phyloP scores from a whole-genome alignment of 2,797 vertebrate species.

The Odontamblyopus rebecca region DNA sequence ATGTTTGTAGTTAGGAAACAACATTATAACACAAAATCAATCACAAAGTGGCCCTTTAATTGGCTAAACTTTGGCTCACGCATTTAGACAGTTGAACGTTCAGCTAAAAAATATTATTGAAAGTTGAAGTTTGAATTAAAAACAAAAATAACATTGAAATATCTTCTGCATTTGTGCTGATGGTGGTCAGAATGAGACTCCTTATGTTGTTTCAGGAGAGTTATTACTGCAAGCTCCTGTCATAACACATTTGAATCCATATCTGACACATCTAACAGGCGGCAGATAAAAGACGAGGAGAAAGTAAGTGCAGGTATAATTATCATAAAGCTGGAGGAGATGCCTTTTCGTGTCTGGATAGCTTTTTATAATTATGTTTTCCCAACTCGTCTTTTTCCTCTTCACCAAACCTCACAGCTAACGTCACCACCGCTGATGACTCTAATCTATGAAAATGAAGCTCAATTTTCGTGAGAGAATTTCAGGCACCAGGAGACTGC shows the following conservation, averaged over 20 bases:
- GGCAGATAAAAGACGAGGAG: slow-evolving; percentile 32
- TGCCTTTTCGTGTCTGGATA: slow-evolving; percentile 28
- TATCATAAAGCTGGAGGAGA: slow-evolving; percentile 55
- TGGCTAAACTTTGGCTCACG: too few relatives aligned
- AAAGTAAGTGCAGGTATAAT: slow-evolving; percentile 22
- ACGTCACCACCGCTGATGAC: slow-evolving; percentile 41
- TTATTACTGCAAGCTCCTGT: not conserved
- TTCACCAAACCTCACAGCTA: slow-evolving; percentile 40
- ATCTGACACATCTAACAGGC: slow-evolving; percentile 7
- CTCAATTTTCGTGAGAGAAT: slow-evolving; percentile 37
- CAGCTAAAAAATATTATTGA: too few relatives aligned
- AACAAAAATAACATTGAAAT: too few relatives aligned
- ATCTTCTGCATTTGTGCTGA: not conserved
- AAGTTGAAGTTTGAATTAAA: too few relatives aligned
- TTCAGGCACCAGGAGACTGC: slow-evolving; percentile 25
- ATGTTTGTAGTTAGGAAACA: too few relatives aligned
- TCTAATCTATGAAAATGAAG: slow-evolving; percentile 63
- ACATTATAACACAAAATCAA: too few relatives aligned
- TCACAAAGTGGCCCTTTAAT: too few relatives aligned
- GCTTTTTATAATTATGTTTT: slow-evolving; percentile 54
- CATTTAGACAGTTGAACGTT: too few relatives aligned
- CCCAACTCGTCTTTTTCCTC: slow-evolving; percentile 39
- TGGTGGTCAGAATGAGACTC: not conserved
- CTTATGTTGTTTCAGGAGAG: not conserved
- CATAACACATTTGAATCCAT: slow-evolving; percentile 8